Conservation (phyloP, 2,113 vertebrate genomes). For the Dolichotis patagonum region DNA sequence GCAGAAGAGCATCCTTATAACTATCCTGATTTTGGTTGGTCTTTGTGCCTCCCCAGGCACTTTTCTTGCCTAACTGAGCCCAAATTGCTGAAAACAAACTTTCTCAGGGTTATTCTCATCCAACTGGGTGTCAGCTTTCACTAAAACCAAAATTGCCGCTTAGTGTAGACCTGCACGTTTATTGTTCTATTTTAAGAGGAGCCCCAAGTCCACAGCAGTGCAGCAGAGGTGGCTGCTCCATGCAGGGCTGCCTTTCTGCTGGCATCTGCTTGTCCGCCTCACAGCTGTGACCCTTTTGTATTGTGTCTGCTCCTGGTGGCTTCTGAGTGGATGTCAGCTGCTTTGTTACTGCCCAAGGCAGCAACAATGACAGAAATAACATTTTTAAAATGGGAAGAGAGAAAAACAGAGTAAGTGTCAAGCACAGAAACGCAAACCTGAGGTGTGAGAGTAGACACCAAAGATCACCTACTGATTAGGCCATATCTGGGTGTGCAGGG, state of each 20-base stretch:
- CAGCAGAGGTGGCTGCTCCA: not conserved
- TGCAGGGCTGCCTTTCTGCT: not conserved
- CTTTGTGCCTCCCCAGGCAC: not conserved
- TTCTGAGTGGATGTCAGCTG: not conserved
- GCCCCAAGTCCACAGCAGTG: not conserved
- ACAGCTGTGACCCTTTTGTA: not conserved
- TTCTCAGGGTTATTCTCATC: not conserved
- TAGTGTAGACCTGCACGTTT: slow-evolving; percentile 57
- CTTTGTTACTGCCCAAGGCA: not conserved
- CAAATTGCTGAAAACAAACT: slow-evolving; percentile 60
- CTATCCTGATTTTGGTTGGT: not conserved
- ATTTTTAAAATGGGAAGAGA: not conserved
- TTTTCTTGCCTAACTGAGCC: slow-evolving; percentile 45
- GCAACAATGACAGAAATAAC: not conserved
- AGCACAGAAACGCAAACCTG: not conserved
- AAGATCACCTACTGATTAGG: not conserved
- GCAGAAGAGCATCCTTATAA: not conserved
- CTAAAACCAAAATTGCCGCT: slow-evolving; percentile 65
- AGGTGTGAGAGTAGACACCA: not conserved
- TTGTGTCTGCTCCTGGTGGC: not conserved
- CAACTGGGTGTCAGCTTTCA: slow-evolving; percentile 72
- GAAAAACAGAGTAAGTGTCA: not conserved
- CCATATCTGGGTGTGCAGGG: not conserved
- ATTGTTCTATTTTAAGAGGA: slow-evolving; percentile 64
- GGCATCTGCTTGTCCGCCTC: not conserved